Conservation (phyloP, 2,888 invertebrate species). For the Clitarchus hookeri region DNA sequence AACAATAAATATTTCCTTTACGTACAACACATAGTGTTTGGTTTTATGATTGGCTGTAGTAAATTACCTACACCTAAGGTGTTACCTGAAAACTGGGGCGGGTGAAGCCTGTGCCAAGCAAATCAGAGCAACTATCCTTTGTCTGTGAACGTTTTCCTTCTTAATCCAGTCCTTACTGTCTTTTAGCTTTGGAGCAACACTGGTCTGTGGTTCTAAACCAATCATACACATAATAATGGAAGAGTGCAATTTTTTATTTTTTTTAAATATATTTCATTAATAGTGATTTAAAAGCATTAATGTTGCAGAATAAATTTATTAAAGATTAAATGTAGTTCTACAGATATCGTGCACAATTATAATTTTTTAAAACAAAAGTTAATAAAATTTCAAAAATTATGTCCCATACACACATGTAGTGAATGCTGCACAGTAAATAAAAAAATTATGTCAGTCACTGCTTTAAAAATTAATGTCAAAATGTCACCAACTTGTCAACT, state of each 20-base stretch:
- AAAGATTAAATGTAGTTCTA: too few species aligned
- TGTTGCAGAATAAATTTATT: too few species aligned
- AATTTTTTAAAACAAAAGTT: neutral
- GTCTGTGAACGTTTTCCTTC: constrained; percentile 33
- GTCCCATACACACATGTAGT: neutral
- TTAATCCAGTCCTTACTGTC: constrained; percentile 51
- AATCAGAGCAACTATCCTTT: constrained; percentile 34
- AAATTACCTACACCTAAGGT: neutral
- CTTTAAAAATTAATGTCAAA: neutral
- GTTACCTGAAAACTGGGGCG: constrained; percentile 45
- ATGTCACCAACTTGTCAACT: too few species aligned
- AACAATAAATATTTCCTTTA: neutral
- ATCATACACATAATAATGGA: neutral
- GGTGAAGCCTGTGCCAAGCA: constrained; percentile 44
- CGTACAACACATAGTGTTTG: neutral
- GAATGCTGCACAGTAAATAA: neutral
- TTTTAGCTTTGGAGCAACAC: constrained; percentile 60
- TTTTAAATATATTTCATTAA: too few species aligned
- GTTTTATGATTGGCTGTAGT: constrained; percentile 27
- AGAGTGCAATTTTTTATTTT: neutral
- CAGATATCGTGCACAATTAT: neutral
- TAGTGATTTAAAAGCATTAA: too few species aligned
- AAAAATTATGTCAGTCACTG: neutral
- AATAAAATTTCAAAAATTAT: constrained; percentile 10
- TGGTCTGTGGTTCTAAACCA: constrained; percentile 48